Base-by-base conservation (phyloP, 2,797 vertebrate genomes). In the Neosilurus mollespiculum region DNA sequence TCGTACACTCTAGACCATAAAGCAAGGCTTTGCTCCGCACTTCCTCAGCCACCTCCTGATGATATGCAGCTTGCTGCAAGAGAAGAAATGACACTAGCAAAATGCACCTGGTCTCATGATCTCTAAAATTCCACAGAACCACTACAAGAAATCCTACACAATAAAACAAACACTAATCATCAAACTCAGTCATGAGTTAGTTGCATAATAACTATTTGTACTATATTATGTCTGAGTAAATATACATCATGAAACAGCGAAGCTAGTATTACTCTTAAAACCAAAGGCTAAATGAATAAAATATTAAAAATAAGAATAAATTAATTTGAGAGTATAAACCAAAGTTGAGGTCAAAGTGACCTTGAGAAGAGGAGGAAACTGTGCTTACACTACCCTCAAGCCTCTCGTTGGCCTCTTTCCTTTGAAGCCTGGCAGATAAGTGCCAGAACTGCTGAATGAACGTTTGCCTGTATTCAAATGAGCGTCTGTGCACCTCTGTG, bases 11-110 rank as follows among this genome's bases (percentile, higher is more conserved):
- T 0, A 93, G 95, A 62, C 97, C 96, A 0, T 96, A 98, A 82
- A 92, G 95, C 89, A 99, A 90, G 0, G 97, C 97, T 90, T 96
- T 93, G 80, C 85, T 91, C 78, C 95, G 94, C 72, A 97, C 93
- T 9, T 99, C 98, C 16, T 95, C 92, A 0, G 91, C 90, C 89
- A 99, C 97, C 0, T 99, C 98, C 5, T 94, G 94, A 88, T 98
- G 96, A 86, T 95, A 95, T 0, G 97, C 97, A 2, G 97, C 97
- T 98, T 97, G 96, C 98, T 99, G 91, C 56, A 78, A 80, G 53
- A 77, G 65, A 80, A 87, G 22, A 86, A 12, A 82, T 62, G 83
- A 58, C 22, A 59, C 11, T 22, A 20, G 64, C 37, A 18, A 24
- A 22, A 53, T 16, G 34, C 61, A 53, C 69, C 30, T n/a, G 0